Percentiles rank a stretch among this genome's conserved stretches.
phyloP scores from a whole-genome alignment of 1,140 invertebrate species.

The Scaptomyza hsui region DNA sequence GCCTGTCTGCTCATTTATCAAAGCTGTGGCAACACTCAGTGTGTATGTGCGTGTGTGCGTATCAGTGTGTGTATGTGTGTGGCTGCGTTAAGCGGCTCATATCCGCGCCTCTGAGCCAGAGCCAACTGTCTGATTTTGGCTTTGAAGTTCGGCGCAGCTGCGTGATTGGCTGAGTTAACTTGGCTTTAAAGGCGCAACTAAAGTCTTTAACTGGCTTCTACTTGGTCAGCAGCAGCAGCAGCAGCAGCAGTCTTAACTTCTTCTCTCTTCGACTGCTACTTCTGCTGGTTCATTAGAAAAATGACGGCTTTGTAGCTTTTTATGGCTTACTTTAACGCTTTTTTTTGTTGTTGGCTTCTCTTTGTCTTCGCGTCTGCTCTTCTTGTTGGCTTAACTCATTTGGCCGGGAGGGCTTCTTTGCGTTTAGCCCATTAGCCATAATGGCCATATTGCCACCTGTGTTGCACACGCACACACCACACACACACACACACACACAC shows the following conservation, averaged over 20 bases:
- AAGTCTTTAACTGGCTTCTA: slow-evolving; percentile 75
- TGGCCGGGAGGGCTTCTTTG: slow-evolving; percentile 57
- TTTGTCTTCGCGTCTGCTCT: slow-evolving; percentile 28
- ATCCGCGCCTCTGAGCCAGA: slow-evolving; percentile 45
- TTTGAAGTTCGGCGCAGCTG: slow-evolving; percentile 83
- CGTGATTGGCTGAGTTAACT: slow-evolving; percentile 72
- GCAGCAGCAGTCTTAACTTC: neutral
- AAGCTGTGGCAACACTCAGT: slow-evolving; percentile 53
- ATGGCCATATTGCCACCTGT: slow-evolving; percentile 81
- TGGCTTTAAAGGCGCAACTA: slow-evolving; percentile 60
- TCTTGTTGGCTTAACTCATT: slow-evolving; percentile 80
- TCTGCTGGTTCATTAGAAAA: slow-evolving; percentile 79
- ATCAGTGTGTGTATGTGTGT: slow-evolving; percentile 28
- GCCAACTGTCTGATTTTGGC: slow-evolving; percentile 59
- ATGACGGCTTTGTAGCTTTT: slow-evolving; percentile 82
- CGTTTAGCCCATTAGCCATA: slow-evolving; percentile 75
- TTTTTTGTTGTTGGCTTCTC: slow-evolving; percentile 38
- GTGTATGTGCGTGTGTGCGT: slow-evolving; percentile 4
- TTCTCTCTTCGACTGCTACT: slow-evolving; percentile 24
- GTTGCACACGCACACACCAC: slow-evolving; percentile 52
- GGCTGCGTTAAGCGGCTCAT: slow-evolving; percentile 76
- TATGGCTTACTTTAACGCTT: slow-evolving; percentile 80
- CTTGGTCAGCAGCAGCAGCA: slow-evolving; percentile 49
- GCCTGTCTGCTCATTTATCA: slow-evolving; percentile 82
- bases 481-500: slow-evolving; percentile 10